phyloP scores from a whole-genome alignment of 2,797 vertebrate species.

The Geotrypetes seraphini region DNA sequence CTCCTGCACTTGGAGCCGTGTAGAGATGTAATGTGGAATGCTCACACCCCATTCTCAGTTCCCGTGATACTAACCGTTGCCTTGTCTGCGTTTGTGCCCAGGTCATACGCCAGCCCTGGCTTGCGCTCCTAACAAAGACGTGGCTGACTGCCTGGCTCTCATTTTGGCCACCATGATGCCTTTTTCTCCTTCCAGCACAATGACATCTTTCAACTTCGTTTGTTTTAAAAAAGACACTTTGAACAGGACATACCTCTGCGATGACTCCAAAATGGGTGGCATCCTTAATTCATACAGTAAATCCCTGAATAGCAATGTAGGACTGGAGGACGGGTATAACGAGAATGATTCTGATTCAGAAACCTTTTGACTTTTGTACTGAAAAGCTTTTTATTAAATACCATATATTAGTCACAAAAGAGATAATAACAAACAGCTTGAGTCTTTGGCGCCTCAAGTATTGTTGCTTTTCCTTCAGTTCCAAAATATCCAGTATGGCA shows the following conservation, averaged over 20 bases:
- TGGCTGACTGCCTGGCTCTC: constrained; percentile 97
- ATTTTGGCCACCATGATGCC: constrained; percentile 98
- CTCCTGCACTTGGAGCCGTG: constrained; percentile 9
- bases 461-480: not conserved
- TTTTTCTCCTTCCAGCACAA: constrained; percentile 93
- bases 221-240: constrained; percentile 68
- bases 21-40: constrained; percentile 47
- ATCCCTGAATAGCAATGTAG: constrained; percentile 41
- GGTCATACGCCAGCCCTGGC: constrained; percentile 96
- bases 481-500: not conserved
- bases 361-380: constrained; percentile 71
- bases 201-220: constrained; percentile 79
- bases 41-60: constrained; percentile 12
- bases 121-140: constrained; percentile 95
- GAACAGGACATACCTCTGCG: constrained; percentile 51
- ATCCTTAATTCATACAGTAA: constrained; percentile 48
- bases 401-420: not conserved
- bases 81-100: constrained; percentile 76
- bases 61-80: constrained; percentile 54
- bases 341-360: constrained; percentile 93
- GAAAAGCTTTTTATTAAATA: constrained; percentile 1
- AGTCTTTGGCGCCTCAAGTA: not conserved
- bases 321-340: constrained; percentile 53
- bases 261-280: constrained; percentile 44
- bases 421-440: constrained; percentile 6